phyloP scores from a whole-genome alignment of 1,140 invertebrate genomes.

The Papilio xuthus region DNA sequence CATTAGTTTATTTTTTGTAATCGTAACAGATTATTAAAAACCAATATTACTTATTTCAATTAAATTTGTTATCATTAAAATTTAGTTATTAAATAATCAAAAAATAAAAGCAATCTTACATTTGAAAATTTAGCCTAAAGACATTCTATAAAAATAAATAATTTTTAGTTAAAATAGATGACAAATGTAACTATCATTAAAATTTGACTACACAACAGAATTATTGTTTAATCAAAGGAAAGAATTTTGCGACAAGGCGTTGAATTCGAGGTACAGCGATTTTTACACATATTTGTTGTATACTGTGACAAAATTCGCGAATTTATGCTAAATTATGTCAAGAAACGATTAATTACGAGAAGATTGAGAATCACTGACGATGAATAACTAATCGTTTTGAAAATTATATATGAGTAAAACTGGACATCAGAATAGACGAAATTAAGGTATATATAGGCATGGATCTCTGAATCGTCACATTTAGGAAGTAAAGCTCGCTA shows the following conservation, averaged over 20 bases:
- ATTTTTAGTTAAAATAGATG: background rate
- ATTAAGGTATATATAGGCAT: constrained; percentile 75
- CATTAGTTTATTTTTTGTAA: too few species aligned
- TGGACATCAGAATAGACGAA: constrained; percentile 62
- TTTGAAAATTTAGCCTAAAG: background rate
- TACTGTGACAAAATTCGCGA: constrained; percentile 5
- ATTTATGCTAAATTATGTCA: constrained; percentile 24
- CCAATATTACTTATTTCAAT: background rate
- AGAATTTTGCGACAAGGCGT: constrained; percentile 15
- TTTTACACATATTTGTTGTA: background rate
- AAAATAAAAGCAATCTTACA: background rate
- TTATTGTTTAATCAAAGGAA: background rate
- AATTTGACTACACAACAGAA: background rate
- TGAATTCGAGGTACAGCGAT: background rate
- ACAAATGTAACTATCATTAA: background rate
- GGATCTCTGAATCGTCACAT: constrained; percentile 63
- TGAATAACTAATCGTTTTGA: constrained; percentile 60
- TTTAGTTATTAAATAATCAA: background rate
- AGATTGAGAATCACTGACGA: constrained; percentile 69
- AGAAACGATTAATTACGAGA: constrained; percentile 42
- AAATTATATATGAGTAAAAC: constrained; percentile 72
- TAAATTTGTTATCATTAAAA: background rate
- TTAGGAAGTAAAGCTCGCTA: constrained; percentile 59
- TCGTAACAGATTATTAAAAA: too few species aligned
- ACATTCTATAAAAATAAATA: background rate